Conservation (phyloP, 2,888 invertebrate species). For the Rhopalosiphum nymphaeae region DNA sequence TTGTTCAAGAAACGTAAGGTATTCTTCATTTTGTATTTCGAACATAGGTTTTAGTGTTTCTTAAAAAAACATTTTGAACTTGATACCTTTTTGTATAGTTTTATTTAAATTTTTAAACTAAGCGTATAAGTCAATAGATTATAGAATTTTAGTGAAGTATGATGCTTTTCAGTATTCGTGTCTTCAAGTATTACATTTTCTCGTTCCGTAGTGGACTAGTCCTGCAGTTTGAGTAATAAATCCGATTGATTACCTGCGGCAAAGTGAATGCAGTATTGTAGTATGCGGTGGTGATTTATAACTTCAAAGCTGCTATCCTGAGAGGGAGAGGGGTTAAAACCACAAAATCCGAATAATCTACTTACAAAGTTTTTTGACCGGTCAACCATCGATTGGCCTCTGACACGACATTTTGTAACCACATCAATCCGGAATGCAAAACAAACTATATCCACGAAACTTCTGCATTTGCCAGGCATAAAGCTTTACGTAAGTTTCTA, state of each 20-base stretch:
- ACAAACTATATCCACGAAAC: background rate
- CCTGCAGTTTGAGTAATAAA: background rate
- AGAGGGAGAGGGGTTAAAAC: background rate
- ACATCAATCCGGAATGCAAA: conserved; percentile 7
- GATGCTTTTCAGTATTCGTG: background rate
- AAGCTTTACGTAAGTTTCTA: background rate
- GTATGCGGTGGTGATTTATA: background rate
- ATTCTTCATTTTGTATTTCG: background rate
- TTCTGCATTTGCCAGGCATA: background rate
- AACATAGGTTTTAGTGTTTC: background rate
- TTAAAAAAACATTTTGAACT: background rate
- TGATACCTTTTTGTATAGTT: background rate
- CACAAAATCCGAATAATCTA: conserved; percentile 42
- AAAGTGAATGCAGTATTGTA: background rate
- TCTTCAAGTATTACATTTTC: background rate
- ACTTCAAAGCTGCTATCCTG: conserved; percentile 1
- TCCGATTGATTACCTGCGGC: conserved; percentile 23
- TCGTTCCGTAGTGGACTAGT: background rate
- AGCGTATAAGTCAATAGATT: background rate
- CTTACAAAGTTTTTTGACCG: conserved; percentile 28
- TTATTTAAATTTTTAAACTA: background rate
- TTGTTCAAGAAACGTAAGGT: background rate
- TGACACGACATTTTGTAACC: conserved; percentile 18
- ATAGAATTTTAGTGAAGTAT: background rate
- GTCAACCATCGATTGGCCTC: conserved; percentile 42